Percentiles rank a stretch among this genome's conserved stretches.
phyloP scores from a whole-genome alignment of 2,113 vertebrate species.

The Rhodinocichla rosea region DNA sequence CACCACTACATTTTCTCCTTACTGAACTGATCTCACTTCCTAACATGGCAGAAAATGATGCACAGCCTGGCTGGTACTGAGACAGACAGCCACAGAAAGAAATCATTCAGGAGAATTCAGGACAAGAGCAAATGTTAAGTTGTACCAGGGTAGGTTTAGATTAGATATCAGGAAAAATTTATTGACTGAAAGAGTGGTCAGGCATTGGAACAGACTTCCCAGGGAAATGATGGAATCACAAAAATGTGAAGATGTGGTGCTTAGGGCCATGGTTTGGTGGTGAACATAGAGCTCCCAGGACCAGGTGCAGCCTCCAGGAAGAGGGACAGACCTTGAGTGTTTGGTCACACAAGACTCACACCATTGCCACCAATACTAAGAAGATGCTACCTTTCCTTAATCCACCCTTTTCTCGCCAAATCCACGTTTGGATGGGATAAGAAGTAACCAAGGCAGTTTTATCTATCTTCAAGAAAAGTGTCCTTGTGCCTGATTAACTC shows the following conservation, averaged over 20 bases:
- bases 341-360: neutral
- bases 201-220: neutral
- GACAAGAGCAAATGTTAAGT: neutral
- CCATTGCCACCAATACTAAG: neutral
- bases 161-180: neutral
- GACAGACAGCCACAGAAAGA: neutral
- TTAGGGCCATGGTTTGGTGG: neutral
- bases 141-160: neutral
- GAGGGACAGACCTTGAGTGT: neutral
- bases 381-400: neutral
- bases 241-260: neutral
- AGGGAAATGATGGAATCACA: neutral
- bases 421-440: fast-evolving
- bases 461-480: neutral
- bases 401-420: neutral
- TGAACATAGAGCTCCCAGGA: neutral
- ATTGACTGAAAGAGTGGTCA: neutral
- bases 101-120: neutral
- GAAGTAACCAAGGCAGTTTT: neutral
- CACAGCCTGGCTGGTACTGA: neutral
- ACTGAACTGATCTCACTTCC: neutral
- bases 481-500: neutral
- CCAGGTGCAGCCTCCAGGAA: neutral
- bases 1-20: neutral
- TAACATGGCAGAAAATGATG: neutral